phyloP scores from a whole-genome alignment of 2,797 vertebrate species.

The Pipistrellus pipistrellus region DNA sequence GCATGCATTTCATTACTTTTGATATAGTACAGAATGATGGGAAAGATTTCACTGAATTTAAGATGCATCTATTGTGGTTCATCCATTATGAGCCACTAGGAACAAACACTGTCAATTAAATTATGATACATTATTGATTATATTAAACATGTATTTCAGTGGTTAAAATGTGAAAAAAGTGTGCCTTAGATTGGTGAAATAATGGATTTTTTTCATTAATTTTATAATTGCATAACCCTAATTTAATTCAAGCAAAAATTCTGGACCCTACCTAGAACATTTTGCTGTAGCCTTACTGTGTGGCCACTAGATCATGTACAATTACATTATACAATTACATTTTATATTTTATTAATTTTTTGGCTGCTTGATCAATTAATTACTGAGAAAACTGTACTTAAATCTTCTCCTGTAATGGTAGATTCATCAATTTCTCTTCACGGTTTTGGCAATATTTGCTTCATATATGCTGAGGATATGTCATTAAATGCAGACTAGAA shows the following conservation, averaged over 20 bases:
- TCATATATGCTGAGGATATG: not conserved
- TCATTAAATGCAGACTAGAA: not conserved
- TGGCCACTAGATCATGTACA: not conserved
- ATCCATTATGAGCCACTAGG: not conserved
- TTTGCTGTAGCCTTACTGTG: not conserved
- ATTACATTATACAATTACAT: not conserved
- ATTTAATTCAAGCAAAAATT: not conserved
- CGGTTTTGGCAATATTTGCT: conserved; percentile 28
- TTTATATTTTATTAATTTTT: conserved; percentile 41
- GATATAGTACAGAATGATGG: not conserved
- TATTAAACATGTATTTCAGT: conserved; percentile 31
- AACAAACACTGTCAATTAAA: conserved; percentile 10
- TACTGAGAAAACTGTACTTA: conserved; percentile 5
- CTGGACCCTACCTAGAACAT: not conserved
- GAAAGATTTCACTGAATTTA: conserved; percentile 40
- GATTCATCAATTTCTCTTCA: conserved; percentile 19
- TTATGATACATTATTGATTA: not conserved
- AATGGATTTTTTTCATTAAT: not conserved
- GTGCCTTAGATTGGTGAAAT: conserved; percentile 13
- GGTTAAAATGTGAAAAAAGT: conserved; percentile 17
- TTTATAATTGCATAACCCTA: not conserved
- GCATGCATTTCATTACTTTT: conserved; percentile 32
- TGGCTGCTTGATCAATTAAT: not conserved
- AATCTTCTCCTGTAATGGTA: not conserved
- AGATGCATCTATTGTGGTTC: not conserved